These are phyloP conservation scores for Phyllotis vaccarum DNA, from an alignment of 2,797 vertebrate genomes.

Conservation along the genomic window DNA sequence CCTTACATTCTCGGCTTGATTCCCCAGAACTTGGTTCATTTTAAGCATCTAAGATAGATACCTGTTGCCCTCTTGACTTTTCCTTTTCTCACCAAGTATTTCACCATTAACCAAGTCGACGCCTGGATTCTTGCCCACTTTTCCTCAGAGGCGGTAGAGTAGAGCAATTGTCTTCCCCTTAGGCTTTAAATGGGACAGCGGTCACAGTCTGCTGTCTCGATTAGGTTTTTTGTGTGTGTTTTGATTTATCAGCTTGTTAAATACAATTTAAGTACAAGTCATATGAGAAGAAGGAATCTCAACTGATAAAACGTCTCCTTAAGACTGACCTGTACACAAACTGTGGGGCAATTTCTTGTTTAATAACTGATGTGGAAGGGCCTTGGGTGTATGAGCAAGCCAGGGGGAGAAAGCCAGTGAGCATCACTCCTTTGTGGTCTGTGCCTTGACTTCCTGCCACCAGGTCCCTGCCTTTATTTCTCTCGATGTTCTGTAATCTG, in stretches of 20 bases:
- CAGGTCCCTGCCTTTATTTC: neutral
- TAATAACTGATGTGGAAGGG: neutral
- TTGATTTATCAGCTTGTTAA: neutral
- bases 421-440: neutral
- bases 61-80: neutral
- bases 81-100: neutral
- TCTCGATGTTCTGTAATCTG: neutral
- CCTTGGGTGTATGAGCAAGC: neutral
- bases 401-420: neutral
- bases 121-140: neutral
- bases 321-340: neutral
- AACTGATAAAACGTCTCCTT: neutral
- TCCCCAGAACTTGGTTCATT: neutral
- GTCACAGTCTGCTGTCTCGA: neutral
- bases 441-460: neutral
- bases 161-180: neutral
- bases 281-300: neutral
- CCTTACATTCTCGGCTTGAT: neutral
- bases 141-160: neutral
- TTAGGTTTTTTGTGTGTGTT: neutral
- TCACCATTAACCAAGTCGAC: slow-evolving; percentile 8
- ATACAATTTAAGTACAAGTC: neutral
- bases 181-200: neutral
- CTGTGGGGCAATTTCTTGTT: neutral
- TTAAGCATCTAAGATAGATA: slow-evolving; percentile 25